These are phyloP conservation scores for Steinernema hermaphroditum DNA, from an alignment of 2,888 invertebrate genomes.

Conservation along the genomic window DNA sequence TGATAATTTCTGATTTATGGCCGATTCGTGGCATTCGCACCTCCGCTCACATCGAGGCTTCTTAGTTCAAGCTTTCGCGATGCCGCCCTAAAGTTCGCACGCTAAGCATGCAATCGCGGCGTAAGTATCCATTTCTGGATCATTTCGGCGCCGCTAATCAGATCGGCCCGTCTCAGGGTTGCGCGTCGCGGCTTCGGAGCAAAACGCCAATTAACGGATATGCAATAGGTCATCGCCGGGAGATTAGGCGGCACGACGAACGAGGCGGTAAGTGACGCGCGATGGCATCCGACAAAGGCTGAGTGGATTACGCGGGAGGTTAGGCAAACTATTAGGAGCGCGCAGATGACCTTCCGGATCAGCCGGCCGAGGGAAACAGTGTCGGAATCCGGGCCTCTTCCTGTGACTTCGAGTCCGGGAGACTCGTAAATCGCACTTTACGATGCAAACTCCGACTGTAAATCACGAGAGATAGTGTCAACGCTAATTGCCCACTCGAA, in stretches of 20 bases:
- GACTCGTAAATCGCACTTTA: constrained; percentile 27
- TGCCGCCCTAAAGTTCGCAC: constrained; percentile 28
- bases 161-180: constrained; percentile 7
- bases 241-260: constrained; percentile 8
- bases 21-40: constrained; percentile 15
- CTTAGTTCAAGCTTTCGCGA: background rate
- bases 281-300: constrained; percentile 29
- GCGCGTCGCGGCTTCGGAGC: constrained; percentile 10
- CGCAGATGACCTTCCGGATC: constrained; percentile 29
- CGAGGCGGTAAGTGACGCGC: constrained; percentile 29
- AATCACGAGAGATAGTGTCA: constrained; percentile 18
- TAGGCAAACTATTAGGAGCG: constrained; percentile 20
- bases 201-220: constrained; percentile 28
- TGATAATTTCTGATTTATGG: constrained; percentile 21
- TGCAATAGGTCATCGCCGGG: constrained; percentile 16
- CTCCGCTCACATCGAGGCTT: background rate
- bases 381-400: constrained; percentile 1
- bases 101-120: too few relatives aligned
- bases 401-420: too few relatives aligned
- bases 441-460: background rate
- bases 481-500: constrained; percentile 24
- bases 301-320: constrained; percentile 26
- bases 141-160: constrained; percentile 9
- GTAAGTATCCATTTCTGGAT: constrained; percentile 6
- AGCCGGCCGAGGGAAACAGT: constrained; percentile 5